phyloP scores from a whole-genome alignment of 2,888 invertebrate genomes.

The Linyphia triangularis region DNA sequence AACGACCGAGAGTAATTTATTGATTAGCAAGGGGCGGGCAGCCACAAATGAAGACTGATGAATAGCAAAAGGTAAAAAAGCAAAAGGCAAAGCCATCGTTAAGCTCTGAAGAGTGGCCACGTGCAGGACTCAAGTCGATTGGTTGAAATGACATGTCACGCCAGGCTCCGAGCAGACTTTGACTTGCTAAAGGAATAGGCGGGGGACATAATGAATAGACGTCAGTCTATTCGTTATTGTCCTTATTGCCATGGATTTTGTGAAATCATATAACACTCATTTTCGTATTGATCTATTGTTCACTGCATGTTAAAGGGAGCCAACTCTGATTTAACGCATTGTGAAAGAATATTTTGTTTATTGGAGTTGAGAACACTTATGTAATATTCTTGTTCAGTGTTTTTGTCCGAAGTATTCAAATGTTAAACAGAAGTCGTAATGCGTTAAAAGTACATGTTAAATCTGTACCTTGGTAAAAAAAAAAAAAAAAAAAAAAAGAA shows the following conservation, averaged over 20 bases:
- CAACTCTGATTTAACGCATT: background rate
- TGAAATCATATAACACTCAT: background rate
- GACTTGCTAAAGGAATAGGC: background rate
- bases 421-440: no score
- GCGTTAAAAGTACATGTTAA: no score
- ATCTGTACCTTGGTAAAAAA: no score
- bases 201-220: background rate
- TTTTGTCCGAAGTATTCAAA: no score
- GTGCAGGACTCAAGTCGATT: conserved; percentile 36
- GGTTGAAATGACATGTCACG: conserved; percentile 25
- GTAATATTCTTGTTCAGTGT: no score
- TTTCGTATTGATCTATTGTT: background rate
- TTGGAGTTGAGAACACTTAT: background rate
- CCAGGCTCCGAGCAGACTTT: no score
- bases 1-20: conserved; percentile 70
- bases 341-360: background rate
- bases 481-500: no score
- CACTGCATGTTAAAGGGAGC: background rate
- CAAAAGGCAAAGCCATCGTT: background rate
- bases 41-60: conserved; percentile 49
- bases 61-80: conserved; percentile 34
- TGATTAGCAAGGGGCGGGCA: conserved; percentile 45
- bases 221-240: background rate
- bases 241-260: background rate
- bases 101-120: background rate